Percentiles rank a stretch among this genome's conserved stretches.
phyloP scores from a whole-genome alignment of 2,113 vertebrate genomes.

The Dinomys branickii region DNA sequence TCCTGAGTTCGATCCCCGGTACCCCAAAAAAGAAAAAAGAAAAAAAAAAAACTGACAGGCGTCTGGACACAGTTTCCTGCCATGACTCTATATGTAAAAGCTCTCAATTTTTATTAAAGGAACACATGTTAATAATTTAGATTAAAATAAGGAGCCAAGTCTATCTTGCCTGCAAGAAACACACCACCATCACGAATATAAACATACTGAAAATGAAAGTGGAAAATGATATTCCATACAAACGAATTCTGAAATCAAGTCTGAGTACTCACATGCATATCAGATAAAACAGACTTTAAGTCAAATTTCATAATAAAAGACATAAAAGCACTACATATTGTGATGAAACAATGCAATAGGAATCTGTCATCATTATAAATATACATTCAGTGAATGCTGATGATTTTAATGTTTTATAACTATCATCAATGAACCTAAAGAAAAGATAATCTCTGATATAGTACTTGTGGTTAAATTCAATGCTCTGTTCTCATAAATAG shows the following conservation, averaged over 20 bases:
- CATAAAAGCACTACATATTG: background rate
- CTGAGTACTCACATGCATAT: background rate
- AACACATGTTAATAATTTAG: background rate
- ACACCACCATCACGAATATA: background rate
- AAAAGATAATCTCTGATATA: background rate
- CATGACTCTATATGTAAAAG: background rate
- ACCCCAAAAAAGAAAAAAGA: too few species aligned
- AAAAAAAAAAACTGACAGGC: background rate
- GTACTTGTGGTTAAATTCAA: background rate
- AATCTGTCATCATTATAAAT: background rate
- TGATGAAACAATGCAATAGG: background rate
- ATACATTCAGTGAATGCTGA: background rate
- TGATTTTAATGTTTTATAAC: background rate
- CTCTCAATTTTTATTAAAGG: background rate
- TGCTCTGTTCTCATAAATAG: background rate
- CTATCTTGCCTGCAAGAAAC: background rate
- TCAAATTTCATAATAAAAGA: background rate
- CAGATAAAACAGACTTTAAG: background rate
- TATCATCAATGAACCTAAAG: background rate
- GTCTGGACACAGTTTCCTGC: background rate
- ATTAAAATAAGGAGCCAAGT: background rate
- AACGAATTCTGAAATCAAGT: background rate
- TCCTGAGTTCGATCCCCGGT: too few species aligned
- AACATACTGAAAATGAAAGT: background rate
- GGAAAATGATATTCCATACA: background rate